A percentile compares a stretch with the other conserved stretches of the same genome.
Evolutionary conservation across 1,140 invertebrate genomes (phyloP).

Genomic region (Pentalonia nigronervosa): DNA sequence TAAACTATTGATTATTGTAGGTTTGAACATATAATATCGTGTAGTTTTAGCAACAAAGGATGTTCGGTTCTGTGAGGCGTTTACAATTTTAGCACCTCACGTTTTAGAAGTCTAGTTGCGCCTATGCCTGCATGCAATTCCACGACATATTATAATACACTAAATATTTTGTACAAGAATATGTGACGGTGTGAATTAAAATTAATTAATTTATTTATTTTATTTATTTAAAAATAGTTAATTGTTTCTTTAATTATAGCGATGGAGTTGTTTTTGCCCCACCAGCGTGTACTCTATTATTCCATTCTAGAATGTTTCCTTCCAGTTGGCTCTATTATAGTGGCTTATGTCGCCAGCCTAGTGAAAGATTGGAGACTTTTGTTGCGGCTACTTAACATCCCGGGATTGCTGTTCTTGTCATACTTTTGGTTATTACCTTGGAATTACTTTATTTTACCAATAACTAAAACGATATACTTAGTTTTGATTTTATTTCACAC

Average conservation of each 20-base stretch:
- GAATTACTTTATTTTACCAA: neutral
- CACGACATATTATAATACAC: neutral
- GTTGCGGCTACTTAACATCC: conserved; percentile 64
- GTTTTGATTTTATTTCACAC: no score
- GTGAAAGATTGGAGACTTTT: conserved; percentile 41
- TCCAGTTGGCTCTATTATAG: conserved; percentile 73
- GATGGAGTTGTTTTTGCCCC: conserved; percentile 78
- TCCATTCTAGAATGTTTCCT: conserved; percentile 75
- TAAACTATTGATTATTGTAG: no score
- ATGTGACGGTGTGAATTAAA: neutral
- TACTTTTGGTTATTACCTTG: conserved; percentile 32
- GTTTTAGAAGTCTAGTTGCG: no score
- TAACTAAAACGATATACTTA: neutral
- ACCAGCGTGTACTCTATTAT: conserved; percentile 76
- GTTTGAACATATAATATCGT: no score
- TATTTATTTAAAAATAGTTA: no score
- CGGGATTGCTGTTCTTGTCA: conserved; percentile 59
- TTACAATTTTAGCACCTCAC: no score
- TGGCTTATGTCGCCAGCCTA: conserved; percentile 72
- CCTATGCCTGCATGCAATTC: neutral
- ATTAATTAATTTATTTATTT: no score
- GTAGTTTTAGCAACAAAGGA: no score
- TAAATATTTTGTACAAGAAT: neutral
- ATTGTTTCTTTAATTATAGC: conserved; percentile 66
- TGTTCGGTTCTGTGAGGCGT: no score